These are phyloP conservation scores for Alethe castanea DNA, from an alignment of 2,113 vertebrate genomes.

Conservation along the genomic window DNA sequence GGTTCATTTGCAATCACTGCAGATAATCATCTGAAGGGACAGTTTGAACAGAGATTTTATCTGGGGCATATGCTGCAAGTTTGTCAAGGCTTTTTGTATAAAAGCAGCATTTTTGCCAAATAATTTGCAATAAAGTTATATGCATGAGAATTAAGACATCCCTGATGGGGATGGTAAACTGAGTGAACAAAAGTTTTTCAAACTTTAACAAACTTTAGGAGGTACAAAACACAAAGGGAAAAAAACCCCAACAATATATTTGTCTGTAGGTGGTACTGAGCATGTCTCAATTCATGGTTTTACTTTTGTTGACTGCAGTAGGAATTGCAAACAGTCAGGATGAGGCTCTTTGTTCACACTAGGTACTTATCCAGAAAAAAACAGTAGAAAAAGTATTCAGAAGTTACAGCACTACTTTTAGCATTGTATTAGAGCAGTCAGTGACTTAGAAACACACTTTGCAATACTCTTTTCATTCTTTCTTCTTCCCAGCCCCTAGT, in stretches of 20 bases:
- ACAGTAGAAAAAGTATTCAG: not conserved
- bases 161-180: not conserved
- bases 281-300: not conserved
- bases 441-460: not conserved
- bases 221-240: not conserved
- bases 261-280: not conserved
- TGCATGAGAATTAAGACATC: not conserved
- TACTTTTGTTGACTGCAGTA: not conserved
- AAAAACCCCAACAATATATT: not conserved
- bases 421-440: not conserved
- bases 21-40: conserved; percentile 27
- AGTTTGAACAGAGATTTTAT: not conserved
- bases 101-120: not conserved
- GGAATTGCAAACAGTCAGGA: not conserved
- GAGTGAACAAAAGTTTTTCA: not conserved
- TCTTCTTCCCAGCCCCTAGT: not conserved
- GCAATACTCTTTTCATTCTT: not conserved
- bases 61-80: not conserved
- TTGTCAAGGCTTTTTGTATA: not conserved
- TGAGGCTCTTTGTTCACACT: not conserved
- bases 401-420: not conserved
- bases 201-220: not conserved
- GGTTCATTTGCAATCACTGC: conserved; percentile 30
- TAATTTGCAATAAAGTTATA: not conserved
- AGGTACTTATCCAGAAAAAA: not conserved